Conservation (phyloP, 35 echinoderm and acorn worm genomes). For the Apostichopus parvimensis region DNA sequence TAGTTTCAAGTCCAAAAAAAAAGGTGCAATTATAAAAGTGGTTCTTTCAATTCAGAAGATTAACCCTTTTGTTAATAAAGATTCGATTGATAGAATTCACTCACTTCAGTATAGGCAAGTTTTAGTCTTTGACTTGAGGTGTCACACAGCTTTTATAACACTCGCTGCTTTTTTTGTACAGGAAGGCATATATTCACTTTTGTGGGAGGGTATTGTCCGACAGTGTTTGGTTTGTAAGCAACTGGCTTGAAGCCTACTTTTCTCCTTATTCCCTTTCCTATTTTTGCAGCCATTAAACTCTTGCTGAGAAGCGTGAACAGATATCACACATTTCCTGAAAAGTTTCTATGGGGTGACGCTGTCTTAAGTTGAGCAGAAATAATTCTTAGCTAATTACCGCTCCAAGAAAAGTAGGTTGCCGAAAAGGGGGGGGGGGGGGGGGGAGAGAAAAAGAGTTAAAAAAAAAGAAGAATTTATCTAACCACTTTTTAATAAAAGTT, state of each 20-base stretch:
- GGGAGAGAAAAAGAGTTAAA: neutral
- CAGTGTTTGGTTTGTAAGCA: constrained; percentile 22
- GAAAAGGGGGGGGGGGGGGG: neutral
- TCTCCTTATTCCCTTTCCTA: neutral
- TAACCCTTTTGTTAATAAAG: neutral
- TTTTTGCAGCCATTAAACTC: neutral
- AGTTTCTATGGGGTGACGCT: neutral
- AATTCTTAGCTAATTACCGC: neutral
- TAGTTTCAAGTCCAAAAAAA: neutral
- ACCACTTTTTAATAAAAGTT: neutral
- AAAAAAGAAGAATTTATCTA: neutral
- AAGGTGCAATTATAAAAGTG: constrained; percentile 24
- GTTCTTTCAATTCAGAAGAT: constrained; percentile 24
- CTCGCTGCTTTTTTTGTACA: neutral
- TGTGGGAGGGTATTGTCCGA: neutral
- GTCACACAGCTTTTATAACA: constrained; percentile 8
- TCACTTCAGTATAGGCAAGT: neutral
- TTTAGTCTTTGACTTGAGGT: constrained; percentile 1
- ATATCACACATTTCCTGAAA: constrained; percentile 19
- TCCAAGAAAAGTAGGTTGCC: neutral
- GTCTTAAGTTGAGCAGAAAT: neutral
- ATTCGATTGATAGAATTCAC: constrained; percentile 26
- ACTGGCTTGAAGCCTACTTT: neutral
- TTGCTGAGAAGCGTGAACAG: constrained; percentile 16
- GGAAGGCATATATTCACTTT: too few species aligned